A percentile compares a stretch with the other conserved stretches of the same genome.
Conservation (phyloP, 1,140 invertebrate genomes). For the Trachymyrmex septentrionalis region DNA sequence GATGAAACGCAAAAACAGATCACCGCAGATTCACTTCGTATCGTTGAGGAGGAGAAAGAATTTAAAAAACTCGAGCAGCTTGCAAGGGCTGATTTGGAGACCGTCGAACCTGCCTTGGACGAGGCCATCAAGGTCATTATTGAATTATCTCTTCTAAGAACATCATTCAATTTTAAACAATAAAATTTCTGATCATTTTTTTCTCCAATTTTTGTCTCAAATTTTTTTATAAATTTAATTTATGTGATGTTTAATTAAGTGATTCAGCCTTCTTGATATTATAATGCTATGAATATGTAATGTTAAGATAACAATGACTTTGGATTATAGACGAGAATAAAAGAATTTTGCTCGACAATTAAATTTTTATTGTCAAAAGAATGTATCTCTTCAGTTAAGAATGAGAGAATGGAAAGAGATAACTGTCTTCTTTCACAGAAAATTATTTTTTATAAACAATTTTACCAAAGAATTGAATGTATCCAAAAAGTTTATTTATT, state of each 20-base stretch:
- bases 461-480: neutral
- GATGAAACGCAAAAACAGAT: constrained; percentile 91
- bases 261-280: neutral
- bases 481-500: too few relatives aligned
- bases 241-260: neutral
- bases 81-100: constrained; percentile 92
- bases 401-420: too few relatives aligned
- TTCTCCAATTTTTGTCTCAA: neutral
- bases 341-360: neutral
- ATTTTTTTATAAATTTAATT: constrained; percentile 16
- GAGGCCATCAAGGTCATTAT: constrained; percentile 91
- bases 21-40: constrained; percentile 89
- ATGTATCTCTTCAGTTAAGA: neutral
- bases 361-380: neutral
- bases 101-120: constrained; percentile 94
- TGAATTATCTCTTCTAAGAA: neutral
- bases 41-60: constrained; percentile 92
- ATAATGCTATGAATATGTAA: neutral
- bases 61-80: constrained; percentile 93
- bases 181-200: constrained; percentile 7
- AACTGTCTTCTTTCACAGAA: neutral
- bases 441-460: neutral
- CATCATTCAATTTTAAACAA: neutral
- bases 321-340: constrained; percentile 23
- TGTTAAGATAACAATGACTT: constrained; percentile 20